Base-by-base conservation (phyloP, 2,888 invertebrate species). In the Ennomos fuscantarius region DNA sequence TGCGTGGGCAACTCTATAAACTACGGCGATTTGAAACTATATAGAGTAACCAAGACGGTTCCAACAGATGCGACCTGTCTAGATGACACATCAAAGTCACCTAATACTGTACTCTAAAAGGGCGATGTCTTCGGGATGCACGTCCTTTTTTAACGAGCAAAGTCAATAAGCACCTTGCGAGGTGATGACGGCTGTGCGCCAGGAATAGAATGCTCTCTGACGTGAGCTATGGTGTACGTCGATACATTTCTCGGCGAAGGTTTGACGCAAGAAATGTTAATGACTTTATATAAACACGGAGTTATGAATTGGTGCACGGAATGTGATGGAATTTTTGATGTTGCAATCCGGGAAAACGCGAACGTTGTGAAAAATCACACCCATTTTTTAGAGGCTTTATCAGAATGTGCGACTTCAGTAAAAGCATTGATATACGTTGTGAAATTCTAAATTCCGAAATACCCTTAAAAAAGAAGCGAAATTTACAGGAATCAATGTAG, bases 261-360 rank as follows among this genome's bases (percentile, higher is more conserved):
- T 82, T 86, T 87, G 86, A 88, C 87, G 87, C 74, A 87, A 81
- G 78, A 76, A 78, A 81, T 78, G 76, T 78, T 84, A 84, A 85
- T 82, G 81, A 81, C 76, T 82, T 71, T 77, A 78, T 71, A 80
- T 74, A 79, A 76, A 80, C 75, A 74, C 57, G 43, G 55, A 56
- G 62, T 66, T 66, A 70, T 67, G 56, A 63, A 67, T 60, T 47
- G 62, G 53, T 57, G 44, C 57, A 43, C 41, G 49, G 63, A 56
- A 66, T 62, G 55, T 54, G 63, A 60, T 56, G 59, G 64, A 65
- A 66, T 55, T 63, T 44, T 65, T 45, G 31, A 44, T 58, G 56
- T 42, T 12, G 43, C 52, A 48, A 52, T 52, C 52, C 40, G 43
- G 40, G 43, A 44, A 41, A 35, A 31, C 9, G 24, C 3, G 3